Conservation (phyloP, 2,888 invertebrate species). For the Drosophila helvetica region DNA sequence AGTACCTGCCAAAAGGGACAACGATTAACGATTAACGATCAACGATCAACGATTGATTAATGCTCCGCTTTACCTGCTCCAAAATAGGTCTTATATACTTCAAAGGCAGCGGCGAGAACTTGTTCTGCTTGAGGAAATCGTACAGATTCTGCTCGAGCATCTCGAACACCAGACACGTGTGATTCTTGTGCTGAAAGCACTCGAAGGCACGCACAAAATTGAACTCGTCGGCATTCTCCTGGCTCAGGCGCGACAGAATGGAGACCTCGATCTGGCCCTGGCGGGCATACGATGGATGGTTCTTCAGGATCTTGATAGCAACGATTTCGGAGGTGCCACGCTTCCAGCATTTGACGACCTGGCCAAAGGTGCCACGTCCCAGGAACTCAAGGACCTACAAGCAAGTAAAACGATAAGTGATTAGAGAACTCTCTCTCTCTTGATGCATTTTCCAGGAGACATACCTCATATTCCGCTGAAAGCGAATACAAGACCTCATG, state of each 20-base stretch:
- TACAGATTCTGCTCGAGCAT: constrained; percentile 99
- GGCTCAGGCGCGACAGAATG: constrained; percentile 95
- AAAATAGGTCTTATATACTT: constrained; percentile 99
- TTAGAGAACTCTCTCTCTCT: neutral
- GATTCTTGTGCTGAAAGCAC: constrained; percentile 99
- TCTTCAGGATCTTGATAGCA: constrained; percentile 99
- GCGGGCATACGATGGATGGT: constrained; percentile 99
- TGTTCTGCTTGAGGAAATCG: constrained; percentile 99
- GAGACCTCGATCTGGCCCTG: constrained; percentile 99
- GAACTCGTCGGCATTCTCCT: constrained; percentile 99
- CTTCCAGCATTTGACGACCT: constrained; percentile 99
- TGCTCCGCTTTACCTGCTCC: constrained; percentile 91
- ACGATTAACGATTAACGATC: neutral
- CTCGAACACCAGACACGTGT: constrained; percentile 99
- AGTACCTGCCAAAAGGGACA: constrained; percentile 83
- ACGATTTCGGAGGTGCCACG: constrained; percentile 99
- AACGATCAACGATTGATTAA: too few species aligned
- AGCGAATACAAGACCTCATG: constrained; percentile 99
- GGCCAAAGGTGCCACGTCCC: constrained; percentile 99
- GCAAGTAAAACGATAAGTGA: neutral
- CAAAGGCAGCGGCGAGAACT: constrained; percentile 98
- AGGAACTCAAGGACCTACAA: constrained; percentile 98
- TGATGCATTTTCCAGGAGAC: neutral
- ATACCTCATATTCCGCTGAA: constrained; percentile 93
- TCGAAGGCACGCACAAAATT: constrained; percentile 99